Percentiles rank a stretch among this genome's conserved stretches.
Conservation (phyloP, 2,797 vertebrate species). For the Hydrocynus forskahlii region DNA sequence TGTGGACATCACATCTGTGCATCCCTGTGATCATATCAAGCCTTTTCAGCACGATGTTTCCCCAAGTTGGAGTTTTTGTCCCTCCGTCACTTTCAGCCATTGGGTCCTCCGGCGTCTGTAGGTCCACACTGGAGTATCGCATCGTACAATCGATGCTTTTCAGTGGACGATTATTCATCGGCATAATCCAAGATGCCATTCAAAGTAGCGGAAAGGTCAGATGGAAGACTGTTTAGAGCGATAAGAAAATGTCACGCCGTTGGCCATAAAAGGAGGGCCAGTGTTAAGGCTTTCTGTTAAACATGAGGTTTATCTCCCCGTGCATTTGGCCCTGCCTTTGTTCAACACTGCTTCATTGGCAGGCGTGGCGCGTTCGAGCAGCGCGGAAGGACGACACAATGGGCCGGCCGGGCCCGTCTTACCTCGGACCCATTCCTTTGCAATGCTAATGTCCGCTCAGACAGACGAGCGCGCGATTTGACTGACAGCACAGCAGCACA, state of each 20-base stretch:
- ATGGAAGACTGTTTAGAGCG: slow-evolving; percentile 69
- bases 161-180: slow-evolving; percentile 66
- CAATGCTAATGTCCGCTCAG: slow-evolving; percentile 73
- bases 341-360: slow-evolving; percentile 56
- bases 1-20: background rate
- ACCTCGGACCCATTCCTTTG: slow-evolving; percentile 57
- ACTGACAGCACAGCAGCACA: slow-evolving; percentile 51
- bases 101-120: slow-evolving; percentile 24
- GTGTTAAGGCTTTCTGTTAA: slow-evolving; percentile 73
- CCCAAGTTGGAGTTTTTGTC: slow-evolving; percentile 29
- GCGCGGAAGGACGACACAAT: slow-evolving; percentile 69
- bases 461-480: slow-evolving; percentile 61
- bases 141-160: slow-evolving; percentile 65
- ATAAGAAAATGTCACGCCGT: slow-evolving; percentile 81
- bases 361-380: slow-evolving; percentile 38
- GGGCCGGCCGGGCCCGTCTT: slow-evolving; percentile 50
- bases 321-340: slow-evolving; percentile 61
- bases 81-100: slow-evolving; percentile 38
- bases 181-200: slow-evolving; percentile 80
- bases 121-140: slow-evolving; percentile 59
- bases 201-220: slow-evolving; percentile 81
- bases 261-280: slow-evolving; percentile 55
- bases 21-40: slow-evolving; percentile 3
- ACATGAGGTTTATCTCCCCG: slow-evolving; percentile 71
- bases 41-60: background rate